These are phyloP conservation scores for Diarsia dahlii DNA, from an alignment of 2,888 invertebrate species.

Conservation along the genomic window DNA sequence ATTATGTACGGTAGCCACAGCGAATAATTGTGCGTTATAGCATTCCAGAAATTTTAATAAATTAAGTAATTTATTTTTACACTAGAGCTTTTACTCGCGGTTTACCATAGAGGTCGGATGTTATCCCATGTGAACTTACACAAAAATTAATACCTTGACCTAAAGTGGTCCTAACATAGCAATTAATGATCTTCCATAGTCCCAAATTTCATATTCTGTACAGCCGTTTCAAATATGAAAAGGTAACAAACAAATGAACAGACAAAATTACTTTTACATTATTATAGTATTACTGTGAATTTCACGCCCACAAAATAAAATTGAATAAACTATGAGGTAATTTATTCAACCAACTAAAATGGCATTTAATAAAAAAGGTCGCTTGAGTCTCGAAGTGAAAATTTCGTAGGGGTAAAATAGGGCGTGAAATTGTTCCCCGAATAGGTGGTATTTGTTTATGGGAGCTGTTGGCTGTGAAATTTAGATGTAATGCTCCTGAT, in stretches of 20 bases:
- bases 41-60: slow-evolving; percentile 40
- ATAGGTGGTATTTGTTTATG: slow-evolving; percentile 88
- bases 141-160: background rate
- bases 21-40: slow-evolving; percentile 43
- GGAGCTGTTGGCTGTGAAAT: slow-evolving; percentile 79
- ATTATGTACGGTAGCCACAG: slow-evolving; percentile 42
- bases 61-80: slow-evolving; percentile 63
- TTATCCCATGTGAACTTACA: background rate
- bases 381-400: slow-evolving; percentile 80
- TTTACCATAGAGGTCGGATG: background rate
- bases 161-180: background rate
- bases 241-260: too few species aligned
- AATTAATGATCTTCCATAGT: background rate
- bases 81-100: background rate
- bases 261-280: background rate
- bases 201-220: too few species aligned
- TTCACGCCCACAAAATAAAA: slow-evolving; percentile 74
- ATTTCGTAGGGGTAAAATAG: slow-evolving; percentile 87
- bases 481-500: slow-evolving; percentile 80
- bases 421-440: slow-evolving; percentile 87
- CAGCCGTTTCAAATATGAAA: too few species aligned
- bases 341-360: slow-evolving; percentile 83
- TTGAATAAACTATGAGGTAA: slow-evolving; percentile 83
- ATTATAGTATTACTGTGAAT: background rate
- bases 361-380: slow-evolving; percentile 83